phyloP scores from a whole-genome alignment of 2,888 invertebrate genomes.

The Metacarcinus magister region DNA sequence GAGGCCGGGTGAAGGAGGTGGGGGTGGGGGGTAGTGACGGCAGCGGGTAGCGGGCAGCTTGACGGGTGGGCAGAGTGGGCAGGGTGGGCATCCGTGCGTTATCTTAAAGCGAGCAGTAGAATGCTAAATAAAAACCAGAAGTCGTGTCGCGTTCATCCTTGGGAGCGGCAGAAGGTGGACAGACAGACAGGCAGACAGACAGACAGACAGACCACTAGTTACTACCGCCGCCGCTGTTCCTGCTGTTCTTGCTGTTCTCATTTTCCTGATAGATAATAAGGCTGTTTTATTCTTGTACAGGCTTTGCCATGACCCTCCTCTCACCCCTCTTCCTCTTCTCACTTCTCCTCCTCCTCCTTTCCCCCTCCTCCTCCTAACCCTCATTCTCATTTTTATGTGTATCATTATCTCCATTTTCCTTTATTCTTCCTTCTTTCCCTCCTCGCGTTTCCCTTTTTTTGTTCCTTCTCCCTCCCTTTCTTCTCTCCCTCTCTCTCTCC shows the following conservation, averaged over 20 bases:
- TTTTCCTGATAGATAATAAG: neutral
- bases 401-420: neutral
- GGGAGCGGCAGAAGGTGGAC: neutral
- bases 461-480: neutral
- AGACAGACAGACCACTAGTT: no score
- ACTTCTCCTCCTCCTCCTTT: neutral
- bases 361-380: neutral
- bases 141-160: neutral
- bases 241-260: neutral
- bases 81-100: neutral
- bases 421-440: neutral
- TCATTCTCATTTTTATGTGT: neutral
- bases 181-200: no score
- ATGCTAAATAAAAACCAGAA: constrained; percentile 19
- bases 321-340: neutral
- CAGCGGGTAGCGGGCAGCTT: neutral
- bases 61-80: neutral
- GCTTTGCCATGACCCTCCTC: neutral
- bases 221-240: neutral
- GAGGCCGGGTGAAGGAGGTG: neutral
- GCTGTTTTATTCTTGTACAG: neutral
- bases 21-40: neutral
- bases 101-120: constrained; percentile 30
- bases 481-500: neutral
- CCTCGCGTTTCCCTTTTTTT: neutral